phyloP scores from a whole-genome alignment of 2,888 invertebrate species.

The Teleogryllus oceanicus region DNA sequence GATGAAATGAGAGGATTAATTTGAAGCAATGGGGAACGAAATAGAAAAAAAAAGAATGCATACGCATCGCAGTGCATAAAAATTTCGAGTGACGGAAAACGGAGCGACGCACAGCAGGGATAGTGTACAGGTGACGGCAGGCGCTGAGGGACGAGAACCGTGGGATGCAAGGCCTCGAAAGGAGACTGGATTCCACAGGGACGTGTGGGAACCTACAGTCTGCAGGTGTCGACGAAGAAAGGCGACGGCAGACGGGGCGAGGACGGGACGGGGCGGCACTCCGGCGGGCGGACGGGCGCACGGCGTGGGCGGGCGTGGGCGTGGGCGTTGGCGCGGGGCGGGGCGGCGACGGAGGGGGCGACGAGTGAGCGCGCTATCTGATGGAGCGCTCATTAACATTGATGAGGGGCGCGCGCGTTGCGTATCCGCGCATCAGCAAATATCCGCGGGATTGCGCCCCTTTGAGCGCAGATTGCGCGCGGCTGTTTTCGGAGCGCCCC shows the following conservation, averaged over 20 bases:
- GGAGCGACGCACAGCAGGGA: too few relatives aligned
- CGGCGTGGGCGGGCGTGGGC: not conserved
- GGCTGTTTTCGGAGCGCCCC: not conserved
- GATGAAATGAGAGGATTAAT: too few relatives aligned
- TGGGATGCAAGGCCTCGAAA: too few relatives aligned
- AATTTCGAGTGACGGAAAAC: too few relatives aligned
- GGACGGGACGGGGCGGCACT: not conserved
- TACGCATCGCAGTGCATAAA: too few relatives aligned
- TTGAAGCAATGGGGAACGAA: too few relatives aligned
- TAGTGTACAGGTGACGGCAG: too few relatives aligned
- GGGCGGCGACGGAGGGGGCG: not conserved
- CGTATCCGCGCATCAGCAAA: slow-evolving; percentile 18
- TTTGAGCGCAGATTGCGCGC: slow-evolving; percentile 18
- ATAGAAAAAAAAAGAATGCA: too few relatives aligned
- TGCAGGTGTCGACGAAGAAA: too few relatives aligned
- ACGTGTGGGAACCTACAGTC: too few relatives aligned
- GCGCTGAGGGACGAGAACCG: too few relatives aligned
- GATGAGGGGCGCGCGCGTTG: not conserved
- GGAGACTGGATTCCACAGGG: too few relatives aligned
- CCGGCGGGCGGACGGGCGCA: not conserved
- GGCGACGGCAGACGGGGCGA: not conserved
- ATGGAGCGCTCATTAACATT: slow-evolving; percentile 18
- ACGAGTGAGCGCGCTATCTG: not conserved
- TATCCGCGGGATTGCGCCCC: slow-evolving; percentile 9
- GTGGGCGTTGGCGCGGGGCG: not conserved